Evolutionary conservation across 2,113 vertebrate genomes (phyloP), one percentile per base, ranked within the genome.

Genomic region (Odobenus rosmarus): DNA sequence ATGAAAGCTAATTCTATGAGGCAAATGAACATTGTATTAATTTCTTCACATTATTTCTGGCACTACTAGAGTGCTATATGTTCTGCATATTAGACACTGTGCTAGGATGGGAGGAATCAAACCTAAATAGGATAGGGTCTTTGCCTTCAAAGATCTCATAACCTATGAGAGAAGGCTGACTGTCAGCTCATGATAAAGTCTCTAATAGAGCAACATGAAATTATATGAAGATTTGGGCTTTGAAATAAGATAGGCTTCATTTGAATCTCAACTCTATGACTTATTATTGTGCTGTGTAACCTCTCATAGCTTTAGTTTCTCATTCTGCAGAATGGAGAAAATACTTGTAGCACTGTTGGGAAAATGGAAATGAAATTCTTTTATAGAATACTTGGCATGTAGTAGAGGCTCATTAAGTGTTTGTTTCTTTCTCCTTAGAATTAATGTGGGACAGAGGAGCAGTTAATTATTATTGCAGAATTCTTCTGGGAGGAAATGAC

Each of bases 391-490:
- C 42, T 79, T 89, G 39, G 3, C 59, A 31, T 80, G 11, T 71
- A 42, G 31, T 36, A 88, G 59, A 96, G 69, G 24, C 84, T 94
- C 26, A 55, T 88, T 88, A 87, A 86, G 33, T 76, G 11, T 61
- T 95, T 21, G 5, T 61, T 93, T 91, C 23, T 95, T 84, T 92
- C 24, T n/a, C 39, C 42, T 69, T 84, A 80, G 16, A 42, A 59
- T 74, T 90, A 51, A 87, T 7, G 10, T 87, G 88, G 88, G 72
- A 74, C 55, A 36, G 26, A 94, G 77, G 59, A 79, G 1, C n/a
- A 90, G 86, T 88, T 96, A 86, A 82, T 95, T 96, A 90, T 94
- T 96, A 86, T 36, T 86, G 6, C 79, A 82, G 69, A 86, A 74
- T 74, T 97, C 74, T 89, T 96, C 55, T 95, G 46, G 81, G 53